A percentile compares a stretch with the other conserved stretches of the same genome.
These are phyloP conservation scores for Drosophila aldrichi DNA, from an alignment of 2,888 invertebrate genomes.

Conservation along the genomic window DNA sequence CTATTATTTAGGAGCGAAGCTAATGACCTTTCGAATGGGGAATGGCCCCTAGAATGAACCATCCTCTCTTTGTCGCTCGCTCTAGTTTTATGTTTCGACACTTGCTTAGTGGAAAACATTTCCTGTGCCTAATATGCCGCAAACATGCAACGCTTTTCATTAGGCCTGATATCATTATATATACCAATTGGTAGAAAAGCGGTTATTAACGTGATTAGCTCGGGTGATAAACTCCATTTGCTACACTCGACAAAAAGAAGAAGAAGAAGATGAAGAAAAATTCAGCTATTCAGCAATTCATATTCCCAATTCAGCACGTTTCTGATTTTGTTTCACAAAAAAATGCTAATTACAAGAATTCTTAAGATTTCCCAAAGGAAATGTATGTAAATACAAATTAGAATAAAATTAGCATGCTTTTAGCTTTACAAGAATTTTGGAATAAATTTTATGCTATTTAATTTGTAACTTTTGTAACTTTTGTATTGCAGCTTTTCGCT, in stretches of 20 bases:
- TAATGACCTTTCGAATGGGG: constrained; percentile 46
- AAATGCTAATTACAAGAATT: neutral
- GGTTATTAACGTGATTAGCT: constrained; percentile 55
- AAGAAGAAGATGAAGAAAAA: neutral
- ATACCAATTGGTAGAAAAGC: constrained; percentile 25
- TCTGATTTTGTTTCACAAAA: neutral
- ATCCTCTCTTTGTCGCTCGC: constrained; percentile 8
- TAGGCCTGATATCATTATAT: constrained; percentile 28
- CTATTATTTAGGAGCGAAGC: constrained; percentile 20
- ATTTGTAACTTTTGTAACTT: neutral
- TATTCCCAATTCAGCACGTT: neutral
- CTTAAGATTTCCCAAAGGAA: neutral
- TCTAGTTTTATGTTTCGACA: constrained; percentile 44
- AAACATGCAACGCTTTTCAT: constrained; percentile 66
- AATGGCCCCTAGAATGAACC: constrained; percentile 31
- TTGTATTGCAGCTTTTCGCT: neutral
- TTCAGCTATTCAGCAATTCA: neutral
- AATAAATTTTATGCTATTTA: neutral
- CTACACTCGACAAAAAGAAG: neutral
- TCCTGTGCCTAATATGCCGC: constrained; percentile 62
- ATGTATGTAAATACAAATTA: neutral
- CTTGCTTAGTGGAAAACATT: constrained; percentile 62
- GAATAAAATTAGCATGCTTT: neutral
- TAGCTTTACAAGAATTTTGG: neutral
- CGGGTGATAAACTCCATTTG: constrained; percentile 61